phyloP scores from a whole-genome alignment of 1,140 invertebrate species.

The Leptestheria dahalacensis region DNA sequence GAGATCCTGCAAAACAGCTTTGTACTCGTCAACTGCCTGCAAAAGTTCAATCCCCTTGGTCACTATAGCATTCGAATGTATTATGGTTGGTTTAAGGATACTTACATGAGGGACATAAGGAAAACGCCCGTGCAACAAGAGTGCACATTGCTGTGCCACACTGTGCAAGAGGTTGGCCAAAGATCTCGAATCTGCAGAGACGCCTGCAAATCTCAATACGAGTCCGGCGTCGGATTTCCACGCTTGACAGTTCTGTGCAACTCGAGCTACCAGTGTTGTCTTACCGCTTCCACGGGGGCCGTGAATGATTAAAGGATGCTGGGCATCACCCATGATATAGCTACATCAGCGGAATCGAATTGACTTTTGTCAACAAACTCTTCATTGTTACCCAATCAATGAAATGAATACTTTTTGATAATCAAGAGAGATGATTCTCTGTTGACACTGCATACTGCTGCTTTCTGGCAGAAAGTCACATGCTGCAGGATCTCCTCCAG shows the following conservation, averaged over 20 bases:
- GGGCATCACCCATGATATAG: constrained; percentile 46
- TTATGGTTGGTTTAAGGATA: no score
- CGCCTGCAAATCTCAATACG: constrained; percentile 44
- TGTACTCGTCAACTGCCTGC: constrained; percentile 7
- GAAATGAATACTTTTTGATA: constrained; percentile 42
- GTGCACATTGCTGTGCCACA: constrained; percentile 47
- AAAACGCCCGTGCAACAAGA: constrained; percentile 37
- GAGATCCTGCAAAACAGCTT: constrained; percentile 17
- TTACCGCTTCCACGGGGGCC: constrained; percentile 65
- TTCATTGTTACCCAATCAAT: background rate
- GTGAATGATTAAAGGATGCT: constrained; percentile 48
- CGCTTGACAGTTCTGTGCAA: constrained; percentile 43
- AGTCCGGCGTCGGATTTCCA: constrained; percentile 48
- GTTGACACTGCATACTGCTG: constrained; percentile 43
- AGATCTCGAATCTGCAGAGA: constrained; percentile 48
- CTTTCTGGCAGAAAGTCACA: constrained; percentile 43
- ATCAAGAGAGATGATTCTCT: constrained; percentile 42
- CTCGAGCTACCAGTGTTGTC: constrained; percentile 53
- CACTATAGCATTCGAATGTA: no score
- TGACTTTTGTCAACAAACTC: background rate
- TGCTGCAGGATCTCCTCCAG: constrained; percentile 47
- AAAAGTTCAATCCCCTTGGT: no score
- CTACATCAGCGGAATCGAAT: constrained; percentile 28
- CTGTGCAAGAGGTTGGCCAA: constrained; percentile 46
- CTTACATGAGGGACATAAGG: constrained; percentile 43